Evolutionary conservation across 2,797 vertebrate genomes (phyloP), one percentile per base, ranked within the genome.

Genomic region (Coendou prehensilis): DNA sequence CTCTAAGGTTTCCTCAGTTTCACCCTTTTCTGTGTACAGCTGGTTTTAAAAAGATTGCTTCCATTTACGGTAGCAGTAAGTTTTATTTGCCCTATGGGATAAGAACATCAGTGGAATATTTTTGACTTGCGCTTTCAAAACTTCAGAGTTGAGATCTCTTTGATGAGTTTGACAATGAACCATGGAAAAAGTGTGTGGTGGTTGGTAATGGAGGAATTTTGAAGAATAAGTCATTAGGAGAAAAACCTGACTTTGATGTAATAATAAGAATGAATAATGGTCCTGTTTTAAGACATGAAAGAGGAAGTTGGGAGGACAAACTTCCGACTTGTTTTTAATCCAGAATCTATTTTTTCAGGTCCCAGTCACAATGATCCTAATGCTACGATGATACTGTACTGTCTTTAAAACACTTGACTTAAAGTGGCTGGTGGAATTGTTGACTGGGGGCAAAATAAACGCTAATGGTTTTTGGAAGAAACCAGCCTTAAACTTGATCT

Each of bases 261-360:
- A 41, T 41, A 41, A 41, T 41, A 41, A 99, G 99, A 93, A 99
- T 99, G 98, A 99, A 99, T 92, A 98, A 98, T 45, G 99, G 99
- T 92, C 99, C 99, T 56, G 98, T 99, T 94, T 91, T 98, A 97
- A 99, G 99, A 57, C 98, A 99, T 0, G 99, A 99, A 41, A 98
- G 98, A 98, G 6, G 98, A 99, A 90, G 99, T 99, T 92, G 99
- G 99, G 20, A 98, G 97, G 95, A 99, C 99, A 0, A 99, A 99
- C 23, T 99, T 99, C 97, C 98, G 99, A 93, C 98, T 99, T 85
- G 37, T 41, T 41, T 99, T 98, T 96, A 99, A 99, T 92, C 99
- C 99, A 0, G 99, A 99, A 93, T 99, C 99, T 63, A 96, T 99
- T 96, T 99, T 99, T 98, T 98, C 98, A 6, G 98, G 99, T 98